Evolutionary conservation across 2,888 invertebrate species (phyloP), one percentile per base, ranked within the genome.

Genomic region (Strigamia crassipes): DNA sequence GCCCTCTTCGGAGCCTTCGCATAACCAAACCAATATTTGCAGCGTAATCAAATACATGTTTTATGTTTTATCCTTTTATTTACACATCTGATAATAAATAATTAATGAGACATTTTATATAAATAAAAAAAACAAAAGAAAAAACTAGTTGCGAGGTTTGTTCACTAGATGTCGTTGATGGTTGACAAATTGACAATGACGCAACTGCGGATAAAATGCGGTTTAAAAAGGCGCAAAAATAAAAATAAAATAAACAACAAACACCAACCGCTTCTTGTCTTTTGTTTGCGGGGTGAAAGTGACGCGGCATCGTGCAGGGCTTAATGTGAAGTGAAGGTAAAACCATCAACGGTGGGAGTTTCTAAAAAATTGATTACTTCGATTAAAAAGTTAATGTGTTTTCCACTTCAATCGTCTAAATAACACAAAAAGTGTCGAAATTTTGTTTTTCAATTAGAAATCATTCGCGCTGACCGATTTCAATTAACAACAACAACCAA

Each of bases 201-300:
- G 61, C 61, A 61, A 61, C 23, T 61, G 61, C 61, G 61, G 61
- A 61, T 61, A 61, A 61, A 61, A 18, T 61, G 61, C 61, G 23
- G 61, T n/a, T 61, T 8, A 61, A 46, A 46, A 46, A 46, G n/a
- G 46, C 46, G 15, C 9, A 46, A 46, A 46, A 4, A n/a, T 4
- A 46, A 46, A n/a, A 15, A 46, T 46, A 13, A n/a, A 46, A n/a
- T 12, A 46, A 46, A n/a, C 4, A 46, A n/a, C 4, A 46, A 0
- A 27, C 27, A 41, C 9, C 1, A 42, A 42, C 9, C 13, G 9
- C 46, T 13, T 13, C 46, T n/a, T 15, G 46, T 13, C 15, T 46
- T 46, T 13, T n/a, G 15, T n/a, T 3, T 13, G 46, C 1, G n/a
- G 1, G 15, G 46, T 12, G 46, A 9, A 42, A 9, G 3, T 42